phyloP scores from a whole-genome alignment of 2,797 vertebrate species.

The Halcyon smyrnensis region DNA sequence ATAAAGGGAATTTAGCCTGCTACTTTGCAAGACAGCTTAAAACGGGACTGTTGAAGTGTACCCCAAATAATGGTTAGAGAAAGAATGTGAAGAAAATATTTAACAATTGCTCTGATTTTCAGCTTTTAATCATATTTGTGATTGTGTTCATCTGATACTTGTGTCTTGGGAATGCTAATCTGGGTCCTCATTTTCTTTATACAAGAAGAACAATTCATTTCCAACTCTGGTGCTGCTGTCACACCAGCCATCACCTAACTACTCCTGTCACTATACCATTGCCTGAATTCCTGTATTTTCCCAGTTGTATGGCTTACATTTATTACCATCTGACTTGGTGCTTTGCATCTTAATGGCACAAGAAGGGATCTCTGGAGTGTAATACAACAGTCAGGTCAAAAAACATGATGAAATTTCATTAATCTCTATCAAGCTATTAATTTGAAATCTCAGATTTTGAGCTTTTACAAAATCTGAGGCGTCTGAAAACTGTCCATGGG shows the following conservation, averaged over 20 bases:
- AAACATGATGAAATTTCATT: background rate
- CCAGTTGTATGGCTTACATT: background rate
- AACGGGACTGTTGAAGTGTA: conserved; percentile 21
- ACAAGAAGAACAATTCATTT: background rate
- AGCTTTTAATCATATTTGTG: background rate
- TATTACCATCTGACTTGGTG: background rate
- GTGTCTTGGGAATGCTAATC: background rate
- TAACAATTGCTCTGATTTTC: background rate
- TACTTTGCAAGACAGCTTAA: background rate
- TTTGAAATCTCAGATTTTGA: background rate
- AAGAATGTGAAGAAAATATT: conserved; percentile 18
- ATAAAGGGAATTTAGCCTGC: conserved; percentile 15
- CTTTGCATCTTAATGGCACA: background rate
- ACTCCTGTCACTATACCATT: background rate
- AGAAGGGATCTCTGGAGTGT: background rate
- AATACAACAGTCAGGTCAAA: background rate
- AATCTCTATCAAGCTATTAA: background rate
- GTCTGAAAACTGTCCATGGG: background rate
- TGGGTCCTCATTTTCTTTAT: background rate
- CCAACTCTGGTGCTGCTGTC: background rate
- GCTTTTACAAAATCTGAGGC: background rate
- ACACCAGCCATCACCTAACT: background rate
- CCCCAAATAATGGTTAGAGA: background rate
- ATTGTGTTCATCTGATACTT: background rate
- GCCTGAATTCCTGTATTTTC: background rate